Evolutionary conservation across 1,140 invertebrate species (phyloP).

Genomic region (Ips typographus): DNA sequence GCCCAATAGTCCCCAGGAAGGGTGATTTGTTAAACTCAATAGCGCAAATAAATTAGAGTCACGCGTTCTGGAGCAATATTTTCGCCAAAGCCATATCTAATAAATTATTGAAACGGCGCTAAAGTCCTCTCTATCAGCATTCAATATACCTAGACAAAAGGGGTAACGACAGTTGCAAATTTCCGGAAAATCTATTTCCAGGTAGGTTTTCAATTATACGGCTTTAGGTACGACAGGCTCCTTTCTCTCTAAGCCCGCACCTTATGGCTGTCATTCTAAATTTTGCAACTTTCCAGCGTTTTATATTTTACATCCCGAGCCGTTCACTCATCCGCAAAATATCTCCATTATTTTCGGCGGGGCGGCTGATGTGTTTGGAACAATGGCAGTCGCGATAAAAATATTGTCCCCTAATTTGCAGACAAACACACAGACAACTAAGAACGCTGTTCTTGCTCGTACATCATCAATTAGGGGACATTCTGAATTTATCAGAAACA

Average conservation of each 20-base stretch:
- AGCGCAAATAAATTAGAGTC: constrained; percentile 17
- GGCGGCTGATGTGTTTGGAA: background rate
- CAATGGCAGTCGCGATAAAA: background rate
- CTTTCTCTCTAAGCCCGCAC: constrained; percentile 36
- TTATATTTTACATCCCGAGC: constrained; percentile 18
- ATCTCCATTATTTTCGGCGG: constrained; percentile 2
- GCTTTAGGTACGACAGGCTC: constrained; percentile 37
- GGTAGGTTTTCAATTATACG: constrained; percentile 40
- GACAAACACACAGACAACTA: no score
- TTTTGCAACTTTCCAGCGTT: constrained; percentile 23
- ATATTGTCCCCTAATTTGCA: no score
- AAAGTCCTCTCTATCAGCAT: constrained; percentile 27
- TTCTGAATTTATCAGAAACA: no score
- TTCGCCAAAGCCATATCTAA: constrained; percentile 24
- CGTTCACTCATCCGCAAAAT: constrained; percentile 8
- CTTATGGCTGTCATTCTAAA: constrained; percentile 39
- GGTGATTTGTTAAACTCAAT: constrained; percentile 19
- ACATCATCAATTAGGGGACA: no score
- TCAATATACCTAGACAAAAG: constrained; percentile 26
- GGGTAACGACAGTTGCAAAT: constrained; percentile 36
- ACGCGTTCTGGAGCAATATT: constrained; percentile 19
- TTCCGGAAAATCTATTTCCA: constrained; percentile 39
- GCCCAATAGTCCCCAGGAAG: background rate
- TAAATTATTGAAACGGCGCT: constrained; percentile 30
- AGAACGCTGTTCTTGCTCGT: no score